Conservation (phyloP, 1,140 invertebrate genomes). For the Antheraea mylitta region DNA sequence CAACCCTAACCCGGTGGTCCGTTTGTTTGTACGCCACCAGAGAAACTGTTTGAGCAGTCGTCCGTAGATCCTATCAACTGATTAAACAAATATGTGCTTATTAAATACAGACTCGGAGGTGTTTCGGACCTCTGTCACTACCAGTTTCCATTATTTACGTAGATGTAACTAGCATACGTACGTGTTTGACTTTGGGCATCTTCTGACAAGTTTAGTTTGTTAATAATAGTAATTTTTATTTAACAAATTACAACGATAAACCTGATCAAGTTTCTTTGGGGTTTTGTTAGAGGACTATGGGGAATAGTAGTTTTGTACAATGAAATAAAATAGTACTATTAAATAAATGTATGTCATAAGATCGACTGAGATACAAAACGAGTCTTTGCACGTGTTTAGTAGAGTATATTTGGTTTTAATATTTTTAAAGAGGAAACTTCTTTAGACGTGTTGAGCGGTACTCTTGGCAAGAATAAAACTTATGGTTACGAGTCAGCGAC, state of each 20-base stretch:
- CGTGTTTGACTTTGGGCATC: not conserved
- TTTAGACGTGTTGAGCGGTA: too few relatives aligned
- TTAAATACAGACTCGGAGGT: slow-evolving; percentile 11
- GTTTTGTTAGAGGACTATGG: not conserved
- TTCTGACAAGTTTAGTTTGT: not conserved
- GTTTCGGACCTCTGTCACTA: not conserved
- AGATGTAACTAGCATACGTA: not conserved
- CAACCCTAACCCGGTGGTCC: not conserved
- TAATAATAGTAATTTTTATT: not conserved
- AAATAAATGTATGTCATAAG: too few relatives aligned
- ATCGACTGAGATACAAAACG: too few relatives aligned
- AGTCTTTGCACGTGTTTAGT: too few relatives aligned
- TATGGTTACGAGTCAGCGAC: too few relatives aligned
- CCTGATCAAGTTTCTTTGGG: not conserved
- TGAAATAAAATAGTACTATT: too few relatives aligned
- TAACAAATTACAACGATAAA: not conserved
- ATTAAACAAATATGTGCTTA: slow-evolving; percentile 41
- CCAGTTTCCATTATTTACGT: not conserved
- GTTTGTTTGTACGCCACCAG: slow-evolving; percentile 16
- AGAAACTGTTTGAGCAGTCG: slow-evolving; percentile 25
- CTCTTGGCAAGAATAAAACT: too few relatives aligned
- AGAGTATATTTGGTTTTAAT: too few relatives aligned
- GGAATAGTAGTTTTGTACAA: too few relatives aligned
- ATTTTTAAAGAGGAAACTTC: too few relatives aligned
- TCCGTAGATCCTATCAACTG: slow-evolving; percentile 27